Evolutionary conservation across 2,113 vertebrate genomes (phyloP).

Genomic region (Vulpes vulpes): DNA sequence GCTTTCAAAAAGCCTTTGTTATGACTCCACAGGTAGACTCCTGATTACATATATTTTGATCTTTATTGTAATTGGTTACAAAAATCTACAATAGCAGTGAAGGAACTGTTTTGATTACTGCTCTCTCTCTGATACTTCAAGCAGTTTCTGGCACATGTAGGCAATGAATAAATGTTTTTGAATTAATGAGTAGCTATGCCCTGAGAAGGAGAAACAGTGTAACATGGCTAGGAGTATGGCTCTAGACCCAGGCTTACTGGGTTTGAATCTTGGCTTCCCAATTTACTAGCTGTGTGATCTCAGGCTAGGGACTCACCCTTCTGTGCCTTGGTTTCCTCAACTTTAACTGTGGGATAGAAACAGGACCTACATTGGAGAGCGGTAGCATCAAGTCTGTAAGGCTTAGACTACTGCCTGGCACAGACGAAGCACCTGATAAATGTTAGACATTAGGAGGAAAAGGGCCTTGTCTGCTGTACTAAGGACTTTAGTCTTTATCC

Average conservation of each 20-base stretch:
- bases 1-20: background rate
- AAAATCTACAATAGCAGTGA: background rate
- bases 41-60: background rate
- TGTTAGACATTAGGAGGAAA: background rate
- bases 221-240: background rate
- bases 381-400: background rate
- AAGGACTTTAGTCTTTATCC: slow-evolving; percentile 53
- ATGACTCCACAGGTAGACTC: background rate
- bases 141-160: background rate
- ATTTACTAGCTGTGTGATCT: background rate
- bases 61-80: background rate
- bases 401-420: background rate
- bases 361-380: background rate
- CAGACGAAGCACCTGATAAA: background rate
- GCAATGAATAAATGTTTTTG: background rate
- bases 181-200: background rate
- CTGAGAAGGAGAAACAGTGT: background rate
- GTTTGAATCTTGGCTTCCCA: background rate
- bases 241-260: background rate
- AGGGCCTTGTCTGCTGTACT: slow-evolving; percentile 24
- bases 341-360: background rate
- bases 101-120: background rate
- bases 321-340: background rate
- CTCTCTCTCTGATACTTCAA: background rate
- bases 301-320: background rate